Evolutionary conservation across 2,797 vertebrate species (phyloP).

Genomic region (Sebastes oblongus): DNA sequence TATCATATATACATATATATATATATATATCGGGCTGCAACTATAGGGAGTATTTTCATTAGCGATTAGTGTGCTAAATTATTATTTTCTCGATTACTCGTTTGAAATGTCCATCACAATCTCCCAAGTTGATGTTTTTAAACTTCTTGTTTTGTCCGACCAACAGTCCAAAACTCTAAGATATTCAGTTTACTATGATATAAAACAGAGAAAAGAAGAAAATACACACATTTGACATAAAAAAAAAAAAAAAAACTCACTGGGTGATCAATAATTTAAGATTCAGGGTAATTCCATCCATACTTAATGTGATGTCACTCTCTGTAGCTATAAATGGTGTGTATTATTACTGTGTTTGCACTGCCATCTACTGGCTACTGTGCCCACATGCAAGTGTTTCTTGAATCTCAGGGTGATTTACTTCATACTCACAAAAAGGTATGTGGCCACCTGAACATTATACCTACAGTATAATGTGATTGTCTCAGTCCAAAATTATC

Average conservation of each 20-base stretch:
- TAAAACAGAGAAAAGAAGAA: background rate
- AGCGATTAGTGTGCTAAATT: background rate
- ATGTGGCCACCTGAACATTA: background rate
- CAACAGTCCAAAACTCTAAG: background rate
- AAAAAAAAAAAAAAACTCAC: background rate
- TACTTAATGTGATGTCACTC: constrained; percentile 11
- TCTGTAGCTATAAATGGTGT: background rate
- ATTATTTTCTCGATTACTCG: background rate
- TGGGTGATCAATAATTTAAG: constrained; percentile 15
- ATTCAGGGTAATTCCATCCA: constrained; percentile 12
- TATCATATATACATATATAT: background rate
- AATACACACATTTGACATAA: background rate
- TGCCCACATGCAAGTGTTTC: background rate
- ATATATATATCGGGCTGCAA: background rate
- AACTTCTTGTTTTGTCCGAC: background rate
- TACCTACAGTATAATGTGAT: background rate
- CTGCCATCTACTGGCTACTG: constrained; percentile 52
- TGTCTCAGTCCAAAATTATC: background rate
- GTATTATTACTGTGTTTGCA: background rate
- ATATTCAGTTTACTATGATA: background rate
- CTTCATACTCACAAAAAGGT: background rate
- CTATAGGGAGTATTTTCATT: background rate
- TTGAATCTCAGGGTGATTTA: background rate
- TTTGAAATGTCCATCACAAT: background rate
- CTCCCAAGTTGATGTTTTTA: background rate